phyloP scores from a whole-genome alignment of 2,797 vertebrate species.

The Megalops cyprinoides region DNA sequence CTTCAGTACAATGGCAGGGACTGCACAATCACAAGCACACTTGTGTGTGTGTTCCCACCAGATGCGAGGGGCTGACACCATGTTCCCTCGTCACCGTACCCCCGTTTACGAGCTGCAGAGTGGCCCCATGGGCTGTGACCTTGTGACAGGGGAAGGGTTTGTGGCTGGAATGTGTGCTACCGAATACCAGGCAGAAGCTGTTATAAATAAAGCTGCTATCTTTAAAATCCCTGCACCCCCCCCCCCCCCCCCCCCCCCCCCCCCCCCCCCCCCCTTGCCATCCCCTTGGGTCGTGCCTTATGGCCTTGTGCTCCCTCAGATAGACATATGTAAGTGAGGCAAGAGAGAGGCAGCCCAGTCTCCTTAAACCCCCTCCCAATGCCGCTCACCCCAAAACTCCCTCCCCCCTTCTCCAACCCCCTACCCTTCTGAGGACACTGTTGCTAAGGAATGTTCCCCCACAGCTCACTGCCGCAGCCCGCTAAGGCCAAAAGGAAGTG shows the following conservation, averaged over 20 bases:
- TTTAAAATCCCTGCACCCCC: conserved; percentile 43
- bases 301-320: conserved; percentile 28
- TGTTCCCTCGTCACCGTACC: neutral
- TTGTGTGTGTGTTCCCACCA: neutral
- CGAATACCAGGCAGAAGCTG: conserved; percentile 41
- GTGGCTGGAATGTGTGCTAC: conserved; percentile 36
- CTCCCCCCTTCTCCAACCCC: neutral
- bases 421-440: neutral
- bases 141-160: neutral
- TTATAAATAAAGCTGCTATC: conserved; percentile 56
- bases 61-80: neutral
- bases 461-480: neutral
- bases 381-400: neutral
- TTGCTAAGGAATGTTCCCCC: neutral
- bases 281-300: conserved; percentile 36
- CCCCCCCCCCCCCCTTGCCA: conserved; percentile 26
- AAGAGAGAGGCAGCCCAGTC: neutral
- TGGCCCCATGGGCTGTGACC: neutral
- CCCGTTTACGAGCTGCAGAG: neutral
- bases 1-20: no score
- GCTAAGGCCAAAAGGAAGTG: no score
- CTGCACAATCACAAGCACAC: no score
- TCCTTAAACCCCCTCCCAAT: neutral
- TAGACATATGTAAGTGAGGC: conserved; percentile 18
- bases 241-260: conserved; percentile 26